Evolutionary conservation across 1,140 invertebrate genomes (phyloP).

Genomic region (Tetragonula clypearis): DNA sequence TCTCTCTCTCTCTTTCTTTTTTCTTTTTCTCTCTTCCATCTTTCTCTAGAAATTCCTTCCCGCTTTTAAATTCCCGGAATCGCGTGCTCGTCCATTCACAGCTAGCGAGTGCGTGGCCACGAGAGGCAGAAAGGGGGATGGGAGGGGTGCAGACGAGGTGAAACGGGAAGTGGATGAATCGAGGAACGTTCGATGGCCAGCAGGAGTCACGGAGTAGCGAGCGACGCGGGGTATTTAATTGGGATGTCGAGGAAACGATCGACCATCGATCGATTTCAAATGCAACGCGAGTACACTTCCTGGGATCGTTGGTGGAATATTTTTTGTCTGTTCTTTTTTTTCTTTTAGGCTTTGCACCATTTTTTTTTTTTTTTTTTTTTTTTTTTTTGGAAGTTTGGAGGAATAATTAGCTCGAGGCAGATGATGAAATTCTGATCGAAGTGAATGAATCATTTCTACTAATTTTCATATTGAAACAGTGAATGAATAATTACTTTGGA

Average conservation of each 20-base stretch:
- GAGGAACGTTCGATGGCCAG: not conserved
- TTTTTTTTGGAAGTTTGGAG: not conserved
- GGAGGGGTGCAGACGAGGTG: not conserved
- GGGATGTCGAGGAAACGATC: slow-evolving; percentile 63
- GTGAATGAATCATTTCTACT: too few relatives aligned
- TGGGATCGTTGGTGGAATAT: slow-evolving; percentile 9
- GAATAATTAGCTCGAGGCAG: too few relatives aligned
- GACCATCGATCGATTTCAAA: slow-evolving; percentile 16
- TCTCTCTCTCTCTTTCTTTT: not conserved
- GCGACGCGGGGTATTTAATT: slow-evolving; percentile 67
- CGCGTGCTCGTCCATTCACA: slow-evolving; percentile 67
- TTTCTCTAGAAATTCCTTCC: slow-evolving; percentile 68
- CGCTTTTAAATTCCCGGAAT: slow-evolving; percentile 74
- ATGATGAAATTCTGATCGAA: too few relatives aligned
- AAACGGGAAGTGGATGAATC: slow-evolving; percentile 46
- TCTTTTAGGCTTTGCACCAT: too few relatives aligned
- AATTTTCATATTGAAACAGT: too few relatives aligned
- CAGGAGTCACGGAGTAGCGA: not conserved
- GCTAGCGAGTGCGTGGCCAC: not conserved
- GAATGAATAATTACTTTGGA: too few relatives aligned
- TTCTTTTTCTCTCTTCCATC: slow-evolving; percentile 17
- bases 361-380: not conserved
- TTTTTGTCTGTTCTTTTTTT: too few relatives aligned
- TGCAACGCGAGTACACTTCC: not conserved
- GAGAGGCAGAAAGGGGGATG: slow-evolving; percentile 8